phyloP scores from a whole-genome alignment of 2,113 vertebrate species.

The Daphoenositta chrysoptera region DNA sequence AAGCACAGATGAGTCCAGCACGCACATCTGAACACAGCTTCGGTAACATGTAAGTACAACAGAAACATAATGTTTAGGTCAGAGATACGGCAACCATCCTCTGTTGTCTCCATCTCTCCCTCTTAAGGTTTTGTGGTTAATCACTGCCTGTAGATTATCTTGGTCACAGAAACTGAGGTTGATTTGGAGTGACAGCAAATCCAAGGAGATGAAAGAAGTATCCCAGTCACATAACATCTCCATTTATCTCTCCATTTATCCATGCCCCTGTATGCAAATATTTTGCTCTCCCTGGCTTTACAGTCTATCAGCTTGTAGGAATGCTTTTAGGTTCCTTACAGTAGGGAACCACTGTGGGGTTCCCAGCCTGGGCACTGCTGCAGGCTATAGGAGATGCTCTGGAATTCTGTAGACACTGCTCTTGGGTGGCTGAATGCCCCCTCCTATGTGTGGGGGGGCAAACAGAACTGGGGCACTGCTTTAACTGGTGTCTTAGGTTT shows the following conservation, averaged over 20 bases:
- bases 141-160: neutral
- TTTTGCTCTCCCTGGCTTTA: neutral
- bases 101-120: neutral
- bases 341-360: neutral
- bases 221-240: neutral
- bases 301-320: neutral
- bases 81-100: neutral
- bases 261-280: neutral
- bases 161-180: neutral
- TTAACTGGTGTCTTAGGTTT: too few relatives aligned
- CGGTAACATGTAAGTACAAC: neutral
- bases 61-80: neutral
- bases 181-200: neutral
- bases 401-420: neutral
- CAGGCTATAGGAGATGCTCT: neutral
- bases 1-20: neutral
- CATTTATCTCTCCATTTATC: neutral
- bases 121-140: neutral
- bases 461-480: neutral
- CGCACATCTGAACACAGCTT: neutral
- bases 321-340: neutral
- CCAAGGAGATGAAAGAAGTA: neutral
- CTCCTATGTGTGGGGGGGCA: fast-evolving
- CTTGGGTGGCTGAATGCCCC: neutral
- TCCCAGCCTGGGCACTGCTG: neutral